These are phyloP conservation scores for Gastrophysa polygoni DNA, from an alignment of 2,888 invertebrate genomes.

Conservation along the genomic window DNA sequence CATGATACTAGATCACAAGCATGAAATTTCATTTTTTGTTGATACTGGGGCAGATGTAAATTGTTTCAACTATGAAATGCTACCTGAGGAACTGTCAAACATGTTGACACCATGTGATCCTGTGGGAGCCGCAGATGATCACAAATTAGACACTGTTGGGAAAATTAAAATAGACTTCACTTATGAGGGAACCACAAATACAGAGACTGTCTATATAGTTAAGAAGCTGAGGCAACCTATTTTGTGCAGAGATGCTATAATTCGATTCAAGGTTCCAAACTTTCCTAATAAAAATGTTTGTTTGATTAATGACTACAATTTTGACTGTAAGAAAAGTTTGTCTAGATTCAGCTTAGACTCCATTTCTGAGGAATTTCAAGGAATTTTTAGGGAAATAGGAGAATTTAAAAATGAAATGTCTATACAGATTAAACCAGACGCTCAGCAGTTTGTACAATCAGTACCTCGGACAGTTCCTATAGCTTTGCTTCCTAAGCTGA, in stretches of 20 bases:
- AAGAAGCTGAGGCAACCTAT: constrained; percentile 7
- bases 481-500: constrained; percentile 7
- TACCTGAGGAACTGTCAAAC: neutral
- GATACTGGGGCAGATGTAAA: constrained; percentile 9
- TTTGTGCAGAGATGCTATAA: constrained; percentile 1
- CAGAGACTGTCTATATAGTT: neutral
- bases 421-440: constrained; percentile 12
- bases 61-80: neutral
- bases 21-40: constrained; percentile 1
- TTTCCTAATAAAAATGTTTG: neutral
- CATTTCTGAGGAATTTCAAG: neutral
- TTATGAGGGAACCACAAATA: neutral
- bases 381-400: constrained; percentile 15
- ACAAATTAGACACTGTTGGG: neutral
- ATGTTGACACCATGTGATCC: neutral
- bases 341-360: neutral
- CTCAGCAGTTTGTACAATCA: constrained; percentile 18
- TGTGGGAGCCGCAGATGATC: neutral
- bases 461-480: constrained; percentile 14
- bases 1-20: neutral
- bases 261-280: constrained; percentile 3
- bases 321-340: neutral
- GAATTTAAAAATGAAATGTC: constrained; percentile 20
- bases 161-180: neutral
- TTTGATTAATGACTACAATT: neutral